Conservation (phyloP, 2,888 invertebrate species). For the Eupithecia abbreviata region DNA sequence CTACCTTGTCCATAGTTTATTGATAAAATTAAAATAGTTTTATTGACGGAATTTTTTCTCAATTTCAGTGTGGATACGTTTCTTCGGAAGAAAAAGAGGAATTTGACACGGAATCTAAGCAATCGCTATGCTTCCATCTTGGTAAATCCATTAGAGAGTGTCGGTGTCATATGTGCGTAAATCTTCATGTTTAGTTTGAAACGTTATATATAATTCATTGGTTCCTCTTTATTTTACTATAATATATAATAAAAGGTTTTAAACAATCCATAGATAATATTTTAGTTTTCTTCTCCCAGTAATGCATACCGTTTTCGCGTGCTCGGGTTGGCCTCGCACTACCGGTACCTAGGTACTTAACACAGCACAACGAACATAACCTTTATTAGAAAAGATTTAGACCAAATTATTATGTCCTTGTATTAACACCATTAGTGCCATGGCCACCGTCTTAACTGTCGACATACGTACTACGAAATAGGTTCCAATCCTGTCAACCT, state of each 20-base stretch:
- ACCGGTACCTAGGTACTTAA: too few species aligned
- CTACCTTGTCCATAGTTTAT: too few species aligned
- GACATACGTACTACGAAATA: neutral
- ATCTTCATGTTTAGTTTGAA: slow-evolving; percentile 47
- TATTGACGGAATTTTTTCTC: neutral
- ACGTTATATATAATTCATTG: neutral
- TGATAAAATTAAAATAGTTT: neutral
- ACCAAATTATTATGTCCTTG: neutral
- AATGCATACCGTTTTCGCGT: neutral
- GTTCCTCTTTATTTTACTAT: neutral
- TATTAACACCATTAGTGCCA: neutral
- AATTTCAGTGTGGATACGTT: slow-evolving; percentile 64
- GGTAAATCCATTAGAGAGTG: slow-evolving; percentile 61
- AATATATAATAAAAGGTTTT: neutral
- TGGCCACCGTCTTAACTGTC: neutral
- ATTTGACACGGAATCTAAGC: slow-evolving; percentile 45
- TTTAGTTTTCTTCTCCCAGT: neutral
- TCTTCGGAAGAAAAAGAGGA: slow-evolving; percentile 43
- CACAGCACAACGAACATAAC: too few species aligned
- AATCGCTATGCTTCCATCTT: slow-evolving; percentile 58
- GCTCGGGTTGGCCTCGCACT: neutral
- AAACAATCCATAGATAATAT: neutral
- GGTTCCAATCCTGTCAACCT: neutral
- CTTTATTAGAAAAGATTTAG: neutral
- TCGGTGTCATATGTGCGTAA: slow-evolving; percentile 59